phyloP scores from a whole-genome alignment of 2,113 vertebrate species.

The Mohoua ochrocephala region DNA sequence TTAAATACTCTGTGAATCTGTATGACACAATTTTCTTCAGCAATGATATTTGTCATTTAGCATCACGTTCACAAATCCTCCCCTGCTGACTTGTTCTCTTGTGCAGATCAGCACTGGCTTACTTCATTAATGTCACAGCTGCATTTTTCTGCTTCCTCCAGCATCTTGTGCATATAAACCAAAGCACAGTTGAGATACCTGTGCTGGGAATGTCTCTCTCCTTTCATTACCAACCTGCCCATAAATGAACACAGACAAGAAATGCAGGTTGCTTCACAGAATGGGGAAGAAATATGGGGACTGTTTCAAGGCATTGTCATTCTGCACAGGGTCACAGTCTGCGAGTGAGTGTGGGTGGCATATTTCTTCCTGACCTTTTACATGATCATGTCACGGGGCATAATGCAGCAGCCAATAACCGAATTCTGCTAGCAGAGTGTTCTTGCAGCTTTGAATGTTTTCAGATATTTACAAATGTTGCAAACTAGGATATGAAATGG shows the following conservation, averaged over 20 bases:
- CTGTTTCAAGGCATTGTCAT: not conserved
- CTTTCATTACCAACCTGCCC: not conserved
- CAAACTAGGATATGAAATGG: not conserved
- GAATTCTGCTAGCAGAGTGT: not conserved
- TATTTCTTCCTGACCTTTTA: not conserved
- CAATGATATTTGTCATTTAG: not conserved
- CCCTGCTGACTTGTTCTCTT: not conserved
- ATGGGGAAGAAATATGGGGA: not conserved
- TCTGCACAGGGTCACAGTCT: not conserved
- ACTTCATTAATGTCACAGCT: not conserved
- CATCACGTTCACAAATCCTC: not conserved
- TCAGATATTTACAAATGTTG: not conserved
- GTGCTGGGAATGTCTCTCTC: not conserved
- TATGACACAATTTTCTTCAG: not conserved
- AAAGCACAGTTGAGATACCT: not conserved
- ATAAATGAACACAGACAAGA: not conserved
- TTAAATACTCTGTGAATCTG: not conserved
- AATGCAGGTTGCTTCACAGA: not conserved
- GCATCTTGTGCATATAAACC: not conserved
- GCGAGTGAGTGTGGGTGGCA: accelerated
- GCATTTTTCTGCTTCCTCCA: not conserved
- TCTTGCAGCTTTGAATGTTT: not conserved
- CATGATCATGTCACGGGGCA: accelerated
- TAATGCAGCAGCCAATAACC: not conserved
- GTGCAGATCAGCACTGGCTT: not conserved